These are phyloP conservation scores for Oscheius sp. DNA, from an alignment of 2,888 invertebrate genomes.

Conservation along the genomic window DNA sequence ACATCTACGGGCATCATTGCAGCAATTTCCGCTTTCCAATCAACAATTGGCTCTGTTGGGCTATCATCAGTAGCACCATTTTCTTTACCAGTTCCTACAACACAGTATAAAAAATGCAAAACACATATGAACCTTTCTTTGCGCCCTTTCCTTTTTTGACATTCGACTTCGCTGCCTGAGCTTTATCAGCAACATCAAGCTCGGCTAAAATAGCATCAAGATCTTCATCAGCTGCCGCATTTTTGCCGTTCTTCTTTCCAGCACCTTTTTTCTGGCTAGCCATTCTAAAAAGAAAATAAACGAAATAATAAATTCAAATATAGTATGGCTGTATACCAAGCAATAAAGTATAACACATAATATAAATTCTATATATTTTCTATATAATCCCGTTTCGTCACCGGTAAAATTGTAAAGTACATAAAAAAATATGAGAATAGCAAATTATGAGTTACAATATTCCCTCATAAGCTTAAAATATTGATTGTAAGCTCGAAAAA, in stretches of 20 bases:
- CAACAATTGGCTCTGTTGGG: slow-evolving; percentile 20
- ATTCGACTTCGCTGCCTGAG: slow-evolving; percentile 47
- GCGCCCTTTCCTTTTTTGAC: slow-evolving; percentile 47
- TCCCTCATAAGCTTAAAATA: slow-evolving; percentile 15
- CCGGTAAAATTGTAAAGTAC: slow-evolving; percentile 2
- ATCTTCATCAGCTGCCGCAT: slow-evolving; percentile 51
- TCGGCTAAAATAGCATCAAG: slow-evolving; percentile 66
- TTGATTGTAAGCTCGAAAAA: too few species aligned
- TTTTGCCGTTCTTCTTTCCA: slow-evolving; percentile 19
- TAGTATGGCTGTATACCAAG: too few species aligned
- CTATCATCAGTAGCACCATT: slow-evolving; percentile 17
- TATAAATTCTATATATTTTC: slow-evolving; percentile 3
- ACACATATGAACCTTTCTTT: too few species aligned
- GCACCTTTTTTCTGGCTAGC: slow-evolving; percentile 31
- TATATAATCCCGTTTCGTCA: not conserved
- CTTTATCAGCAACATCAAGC: slow-evolving; percentile 55
- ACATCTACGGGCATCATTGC: slow-evolving; percentile 76
- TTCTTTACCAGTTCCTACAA: too few species aligned
- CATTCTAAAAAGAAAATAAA: slow-evolving; percentile 5
- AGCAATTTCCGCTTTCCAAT: slow-evolving; percentile 56
- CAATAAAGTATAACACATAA: not conserved
- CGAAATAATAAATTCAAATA: not conserved
- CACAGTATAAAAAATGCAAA: too few species aligned
- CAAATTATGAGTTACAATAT: slow-evolving; percentile 5
- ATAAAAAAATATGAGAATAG: not conserved